Evolutionary conservation across 2,888 invertebrate genomes (phyloP), one percentile per base, ranked within the genome.

Genomic region (Acleris laterana): DNA sequence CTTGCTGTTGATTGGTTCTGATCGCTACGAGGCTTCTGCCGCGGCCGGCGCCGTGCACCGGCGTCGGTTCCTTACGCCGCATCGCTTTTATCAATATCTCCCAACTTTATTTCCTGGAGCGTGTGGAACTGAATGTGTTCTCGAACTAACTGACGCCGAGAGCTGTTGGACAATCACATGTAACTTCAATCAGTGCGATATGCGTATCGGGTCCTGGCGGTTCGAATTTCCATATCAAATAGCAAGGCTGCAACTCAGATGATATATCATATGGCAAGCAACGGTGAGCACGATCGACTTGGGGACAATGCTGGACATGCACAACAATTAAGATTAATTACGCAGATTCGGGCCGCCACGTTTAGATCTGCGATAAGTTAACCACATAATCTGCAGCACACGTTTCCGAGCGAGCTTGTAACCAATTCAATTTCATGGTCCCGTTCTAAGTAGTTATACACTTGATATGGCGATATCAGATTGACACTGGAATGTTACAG

Each of bases 261-360:
- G 87, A 88, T 89, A 91, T 89, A 85, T 88, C 87, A 90, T 87
- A 88, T 88, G 88, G 81, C 81, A 89, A 81, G 88, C 83, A 85
- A 88, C 86, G 79, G 79, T 87, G 88, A 84, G 72, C 90, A 90
- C 87, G 85, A 78, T 80, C 77, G 77, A 81, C 82, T 79, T 68
- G 68, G 66, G 71, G 72, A 71, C 74, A 74, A 79, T 63, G 72
- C 77, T 75, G 73, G 73, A 71, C 72, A 71, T 69, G 73, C 71
- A 74, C 79, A 71, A 69, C 72, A 76, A 76, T 78, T 75, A 74
- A 75, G 77, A 76, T 66, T 73, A 74, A 78, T 81, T 79, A 79
- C 71, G 70, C 73, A 66, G 69, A 69, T 71, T 70, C 74, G 73
- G 72, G 71, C 76, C 74, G 78, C 78, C 78, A 81, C 81, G 73